Evolutionary conservation across 2,797 vertebrate species (phyloP).

Genomic region (Simalia tracyae): DNA sequence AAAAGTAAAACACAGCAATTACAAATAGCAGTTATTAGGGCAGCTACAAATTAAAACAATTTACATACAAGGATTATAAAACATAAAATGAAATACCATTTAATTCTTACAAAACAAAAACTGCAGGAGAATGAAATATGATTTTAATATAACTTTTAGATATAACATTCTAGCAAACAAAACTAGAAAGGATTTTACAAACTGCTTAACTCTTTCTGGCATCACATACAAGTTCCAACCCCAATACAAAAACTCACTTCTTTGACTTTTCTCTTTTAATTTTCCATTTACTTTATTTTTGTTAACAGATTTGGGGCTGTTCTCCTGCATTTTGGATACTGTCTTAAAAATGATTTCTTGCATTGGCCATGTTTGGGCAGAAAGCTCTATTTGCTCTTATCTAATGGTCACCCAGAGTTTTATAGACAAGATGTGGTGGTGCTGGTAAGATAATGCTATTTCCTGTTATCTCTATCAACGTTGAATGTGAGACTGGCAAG

Average conservation of each 20-base stretch:
- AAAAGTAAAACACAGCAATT: neutral
- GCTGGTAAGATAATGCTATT: neutral
- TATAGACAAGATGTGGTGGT: neutral
- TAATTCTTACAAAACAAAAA: neutral
- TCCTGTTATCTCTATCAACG: neutral
- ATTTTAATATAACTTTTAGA: slow-evolving; percentile 2
- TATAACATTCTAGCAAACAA: neutral
- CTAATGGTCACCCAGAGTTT: neutral
- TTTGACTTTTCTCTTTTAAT: neutral
- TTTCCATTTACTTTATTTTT: neutral
- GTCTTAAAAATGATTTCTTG: neutral
- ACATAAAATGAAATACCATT: neutral
- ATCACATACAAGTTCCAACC: neutral
- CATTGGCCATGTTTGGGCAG: neutral
- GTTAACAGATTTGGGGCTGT: neutral
- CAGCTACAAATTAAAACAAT: neutral
- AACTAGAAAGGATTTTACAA: neutral
- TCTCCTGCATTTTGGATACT: neutral
- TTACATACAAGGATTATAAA: neutral
- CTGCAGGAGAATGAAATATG: neutral
- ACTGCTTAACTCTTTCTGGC: neutral
- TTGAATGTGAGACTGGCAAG: neutral
- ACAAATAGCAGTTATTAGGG: neutral
- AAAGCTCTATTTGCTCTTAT: neutral
- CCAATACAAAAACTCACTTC: neutral